Conservation (phyloP, 2,888 invertebrate genomes). For the Trachelus iudaicus region DNA sequence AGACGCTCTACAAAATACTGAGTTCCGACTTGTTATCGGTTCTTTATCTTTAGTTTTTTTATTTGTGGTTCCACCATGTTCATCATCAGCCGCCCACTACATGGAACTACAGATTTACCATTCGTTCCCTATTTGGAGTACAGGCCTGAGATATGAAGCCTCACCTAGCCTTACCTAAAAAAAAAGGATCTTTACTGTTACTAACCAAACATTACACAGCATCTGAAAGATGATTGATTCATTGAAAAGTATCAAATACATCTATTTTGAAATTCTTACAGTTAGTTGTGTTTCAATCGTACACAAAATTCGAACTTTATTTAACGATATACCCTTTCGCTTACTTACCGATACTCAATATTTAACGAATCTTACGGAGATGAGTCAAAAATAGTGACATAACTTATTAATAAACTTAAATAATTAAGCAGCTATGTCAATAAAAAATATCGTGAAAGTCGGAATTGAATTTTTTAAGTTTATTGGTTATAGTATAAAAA, state of each 20-base stretch:
- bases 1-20: background rate
- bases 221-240: background rate
- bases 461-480: background rate
- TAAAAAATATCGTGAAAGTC: background rate
- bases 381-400: background rate
- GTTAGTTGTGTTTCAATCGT: background rate
- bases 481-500: background rate
- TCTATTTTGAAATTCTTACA: background rate
- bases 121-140: background rate
- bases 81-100: constrained; percentile 1
- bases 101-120: background rate
- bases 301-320: background rate
- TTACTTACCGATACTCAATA: background rate
- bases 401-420: background rate
- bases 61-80: background rate
- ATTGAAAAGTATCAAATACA: background rate
- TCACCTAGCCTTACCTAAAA: background rate
- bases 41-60: background rate
- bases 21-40: background rate
- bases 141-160: background rate
- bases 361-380: background rate
- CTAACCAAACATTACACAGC: background rate
- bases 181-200: background rate
- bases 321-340: background rate
- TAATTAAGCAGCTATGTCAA: background rate